Conservation (phyloP, 2,113 vertebrate genomes). For the Sorex araneus region DNA sequence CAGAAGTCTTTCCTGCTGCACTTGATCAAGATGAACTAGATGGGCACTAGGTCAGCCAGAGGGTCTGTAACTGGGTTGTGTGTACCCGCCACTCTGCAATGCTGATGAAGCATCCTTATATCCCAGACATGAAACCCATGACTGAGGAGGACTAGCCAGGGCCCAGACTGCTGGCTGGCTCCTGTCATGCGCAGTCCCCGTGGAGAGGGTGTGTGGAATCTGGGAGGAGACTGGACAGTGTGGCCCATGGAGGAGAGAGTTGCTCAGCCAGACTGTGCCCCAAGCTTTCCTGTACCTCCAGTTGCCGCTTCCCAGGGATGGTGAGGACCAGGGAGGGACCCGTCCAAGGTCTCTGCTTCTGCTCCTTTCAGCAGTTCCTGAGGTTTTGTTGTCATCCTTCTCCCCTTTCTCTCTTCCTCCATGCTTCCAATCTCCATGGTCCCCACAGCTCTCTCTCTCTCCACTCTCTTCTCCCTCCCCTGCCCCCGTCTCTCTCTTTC, state of each 20-base stretch:
- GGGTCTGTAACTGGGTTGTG: background rate
- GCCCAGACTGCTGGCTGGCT: rapidly evolving
- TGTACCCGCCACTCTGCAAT: background rate
- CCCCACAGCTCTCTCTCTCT: too few species aligned
- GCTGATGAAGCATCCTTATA: too few species aligned
- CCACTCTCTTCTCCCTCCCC: too few species aligned
- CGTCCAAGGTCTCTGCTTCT: background rate
- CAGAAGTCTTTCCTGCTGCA: background rate
- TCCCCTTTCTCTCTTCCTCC: background rate
- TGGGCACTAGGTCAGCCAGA: background rate
- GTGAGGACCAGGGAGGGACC: background rate
- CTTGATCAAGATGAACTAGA: background rate
- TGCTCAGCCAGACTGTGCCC: background rate
- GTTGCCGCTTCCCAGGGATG: background rate
- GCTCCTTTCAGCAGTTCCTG: background rate
- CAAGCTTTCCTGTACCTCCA: background rate
- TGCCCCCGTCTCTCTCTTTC: too few species aligned
- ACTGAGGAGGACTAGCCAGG: background rate
- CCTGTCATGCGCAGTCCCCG: background rate
- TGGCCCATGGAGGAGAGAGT: background rate
- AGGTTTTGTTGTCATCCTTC: background rate
- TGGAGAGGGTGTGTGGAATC: background rate
- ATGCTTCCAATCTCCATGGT: too few species aligned
- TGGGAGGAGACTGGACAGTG: rapidly evolving
- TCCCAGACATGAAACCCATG: too few species aligned